These are phyloP conservation scores for Ganaspis brasiliensis DNA, from an alignment of 2,888 invertebrate genomes.

Conservation along the genomic window DNA sequence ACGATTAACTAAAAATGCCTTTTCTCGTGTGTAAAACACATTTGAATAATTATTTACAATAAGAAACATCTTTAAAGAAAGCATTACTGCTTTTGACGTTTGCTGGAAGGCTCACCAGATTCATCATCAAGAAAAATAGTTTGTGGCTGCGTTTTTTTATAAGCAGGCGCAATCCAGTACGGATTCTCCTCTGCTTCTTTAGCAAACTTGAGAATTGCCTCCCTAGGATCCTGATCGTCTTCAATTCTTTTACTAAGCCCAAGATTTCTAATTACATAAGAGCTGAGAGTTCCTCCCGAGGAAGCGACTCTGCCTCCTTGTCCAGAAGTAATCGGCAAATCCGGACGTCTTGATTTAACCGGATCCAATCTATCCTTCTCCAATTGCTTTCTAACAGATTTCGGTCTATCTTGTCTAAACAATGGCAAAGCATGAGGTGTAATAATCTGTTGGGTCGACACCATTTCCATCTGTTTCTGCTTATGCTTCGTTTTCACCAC, in stretches of 20 bases:
- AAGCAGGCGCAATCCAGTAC: slow-evolving; percentile 97
- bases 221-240: slow-evolving; percentile 95
- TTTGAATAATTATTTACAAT: too few species aligned
- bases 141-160: slow-evolving; percentile 93
- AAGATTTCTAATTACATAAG: slow-evolving; percentile 97
- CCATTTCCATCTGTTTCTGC: slow-evolving; percentile 91
- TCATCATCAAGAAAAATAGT: slow-evolving; percentile 86
- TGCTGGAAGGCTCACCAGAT: slow-evolving; percentile 82
- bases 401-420: slow-evolving; percentile 95
- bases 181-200: slow-evolving; percentile 98
- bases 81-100: slow-evolving; percentile 82
- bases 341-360: slow-evolving; percentile 90
- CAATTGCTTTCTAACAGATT: slow-evolving; percentile 93
- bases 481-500: slow-evolving; percentile 91
- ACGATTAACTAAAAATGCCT: too few species aligned
- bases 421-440: slow-evolving; percentile 98
- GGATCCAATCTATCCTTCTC: slow-evolving; percentile 95
- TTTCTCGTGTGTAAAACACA: too few species aligned
- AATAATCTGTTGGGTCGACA: slow-evolving; percentile 95
- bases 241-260: slow-evolving; percentile 95
- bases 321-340: slow-evolving; percentile 93
- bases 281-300: slow-evolving; percentile 97
- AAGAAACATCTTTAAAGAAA: too few species aligned
- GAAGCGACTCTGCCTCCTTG: slow-evolving; percentile 97
- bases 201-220: slow-evolving; percentile 96